Evolutionary conservation across 2,113 vertebrate genomes (phyloP).

Genomic region (Pleuronectes platessa): DNA sequence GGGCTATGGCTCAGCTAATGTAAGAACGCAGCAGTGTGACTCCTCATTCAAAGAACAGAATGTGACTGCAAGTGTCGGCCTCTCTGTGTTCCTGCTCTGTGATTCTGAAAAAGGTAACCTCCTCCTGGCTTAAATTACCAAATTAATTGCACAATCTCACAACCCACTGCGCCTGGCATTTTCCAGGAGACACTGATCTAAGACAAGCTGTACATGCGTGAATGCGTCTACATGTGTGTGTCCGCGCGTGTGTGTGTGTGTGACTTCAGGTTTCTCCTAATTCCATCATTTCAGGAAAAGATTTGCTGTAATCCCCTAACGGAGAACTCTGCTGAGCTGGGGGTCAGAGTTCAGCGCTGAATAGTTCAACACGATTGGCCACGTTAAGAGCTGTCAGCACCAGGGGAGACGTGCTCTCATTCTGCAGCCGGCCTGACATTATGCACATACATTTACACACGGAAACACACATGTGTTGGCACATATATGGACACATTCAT

Average conservation of each 20-base stretch:
- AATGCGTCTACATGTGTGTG: slow-evolving; percentile 11
- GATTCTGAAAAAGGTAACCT: slow-evolving; percentile 42
- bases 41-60: slow-evolving; percentile 12
- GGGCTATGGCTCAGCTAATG: slow-evolving; percentile 3
- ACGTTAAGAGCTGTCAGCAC: slow-evolving; percentile 73
- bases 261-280: slow-evolving; percentile 57
- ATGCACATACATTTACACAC: slow-evolving; percentile 50
- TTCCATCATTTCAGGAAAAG: slow-evolving; percentile 73
- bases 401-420: slow-evolving; percentile 64
- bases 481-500: slow-evolving; percentile 18
- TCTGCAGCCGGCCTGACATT: slow-evolving; percentile 45
- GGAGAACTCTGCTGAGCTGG: slow-evolving; percentile 61
- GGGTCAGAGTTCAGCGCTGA: slow-evolving; percentile 70
- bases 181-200: slow-evolving; percentile 49
- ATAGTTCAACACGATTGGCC: slow-evolving; percentile 71
- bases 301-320: slow-evolving; percentile 78
- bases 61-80: slow-evolving; percentile 7
- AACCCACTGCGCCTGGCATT: slow-evolving; percentile 55
- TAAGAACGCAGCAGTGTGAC: slow-evolving; percentile 1
- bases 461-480: background rate
- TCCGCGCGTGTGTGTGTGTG: slow-evolving; percentile 19
- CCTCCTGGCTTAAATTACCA: slow-evolving; percentile 45
- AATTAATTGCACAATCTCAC: slow-evolving; percentile 57
- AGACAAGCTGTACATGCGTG: slow-evolving; percentile 22
- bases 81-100: slow-evolving; percentile 29